A percentile compares a stretch with the other conserved stretches of the same genome.
phyloP scores from a whole-genome alignment of 2,797 vertebrate species.

The Allobates femoralis region DNA sequence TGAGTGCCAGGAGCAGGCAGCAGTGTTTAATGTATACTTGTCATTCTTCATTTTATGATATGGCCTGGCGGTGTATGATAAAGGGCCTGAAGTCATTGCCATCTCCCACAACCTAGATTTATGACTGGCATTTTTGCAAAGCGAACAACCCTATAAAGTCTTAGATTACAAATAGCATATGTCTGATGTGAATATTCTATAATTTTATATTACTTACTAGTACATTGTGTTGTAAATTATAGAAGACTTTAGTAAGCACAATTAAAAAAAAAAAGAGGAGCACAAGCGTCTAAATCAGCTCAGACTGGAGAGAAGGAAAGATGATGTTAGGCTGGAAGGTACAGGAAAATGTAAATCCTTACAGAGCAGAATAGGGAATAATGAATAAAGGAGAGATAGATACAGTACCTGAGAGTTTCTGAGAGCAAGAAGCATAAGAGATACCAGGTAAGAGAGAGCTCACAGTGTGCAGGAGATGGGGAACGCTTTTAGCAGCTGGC shows the following conservation, averaged over 20 bases:
- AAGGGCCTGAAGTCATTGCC: neutral
- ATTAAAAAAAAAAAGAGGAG: neutral
- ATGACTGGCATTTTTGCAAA: neutral
- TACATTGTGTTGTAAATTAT: neutral
- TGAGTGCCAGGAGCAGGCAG: neutral
- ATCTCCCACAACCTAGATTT: neutral
- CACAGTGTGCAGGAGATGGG: slow-evolving; percentile 98
- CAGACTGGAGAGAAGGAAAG: neutral
- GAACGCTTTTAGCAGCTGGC: slow-evolving; percentile 96
- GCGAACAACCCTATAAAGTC: neutral
- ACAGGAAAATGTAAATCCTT: neutral
- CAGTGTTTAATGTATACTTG: too few relatives aligned
- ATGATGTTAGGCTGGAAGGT: neutral
- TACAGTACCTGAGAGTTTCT: slow-evolving; percentile 96
- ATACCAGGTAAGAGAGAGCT: slow-evolving; percentile 98
- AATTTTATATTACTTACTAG: too few relatives aligned
- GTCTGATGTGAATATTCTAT: too few relatives aligned
- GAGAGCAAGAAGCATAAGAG: slow-evolving; percentile 98
- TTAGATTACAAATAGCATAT: too few relatives aligned
- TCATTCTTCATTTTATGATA: neutral
- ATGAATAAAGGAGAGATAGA: slow-evolving; percentile 66
- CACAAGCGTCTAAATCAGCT: neutral
- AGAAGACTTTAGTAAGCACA: neutral
- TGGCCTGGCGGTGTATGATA: neutral
- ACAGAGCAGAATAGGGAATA: neutral